Evolutionary conservation across 2,888 invertebrate genomes (phyloP), one percentile per base, ranked within the genome.

Genomic region (Chydorus sphaericus): DNA sequence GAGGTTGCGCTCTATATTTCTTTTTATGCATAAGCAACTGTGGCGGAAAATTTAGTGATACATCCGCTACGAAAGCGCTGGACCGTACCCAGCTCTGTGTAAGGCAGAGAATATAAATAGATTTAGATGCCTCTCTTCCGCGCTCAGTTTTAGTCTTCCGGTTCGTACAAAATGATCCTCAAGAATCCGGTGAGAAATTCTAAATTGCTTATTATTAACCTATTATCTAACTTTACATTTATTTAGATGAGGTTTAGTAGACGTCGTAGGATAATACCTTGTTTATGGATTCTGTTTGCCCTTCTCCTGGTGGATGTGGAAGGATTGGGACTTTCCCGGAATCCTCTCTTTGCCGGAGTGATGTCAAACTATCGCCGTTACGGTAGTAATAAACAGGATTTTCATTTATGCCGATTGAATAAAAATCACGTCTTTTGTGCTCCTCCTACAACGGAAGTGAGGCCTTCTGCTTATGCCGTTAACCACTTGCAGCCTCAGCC

Each of bases 41-140:
- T 33, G 36, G 36, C 36, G 10, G n/a, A 33, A 33, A n/a, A 33
- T n/a, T 10, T 11, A 26, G 31, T 30, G 29, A 49, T 20, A 18
- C 30, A 30, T 18, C 52, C 52, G 52, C 52, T 52, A 52, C 18
- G n/a, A n/a, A 52, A 36, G 31, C 52, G 52, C 52, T 52, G 36
- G 52, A 52, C 52, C 52, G 36, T 36, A 52, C 20, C 52, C 36
- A 36, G 52, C 10, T 33, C 50, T n/a, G 6, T n/a, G 23, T 23
- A 44, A 26, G 4, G 26, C 18, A 44, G 6, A 44, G 26, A 23
- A 26, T 44, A 44, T 44, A 44, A 44, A 44, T 44, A 44, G 16
- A n/a, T n/a, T 16, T 44, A 4, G 28, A 20, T 26, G 23, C 28
- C 39, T 10, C 23, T 18, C 28, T 39, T 8, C 16, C 23, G 44